A percentile compares a stretch with the other conserved stretches of the same genome.
These are phyloP conservation scores for Spongilla lacustris DNA, from an alignment of 37 sponge, comb jelly and placozoan genomes.

Conservation along the genomic window DNA sequence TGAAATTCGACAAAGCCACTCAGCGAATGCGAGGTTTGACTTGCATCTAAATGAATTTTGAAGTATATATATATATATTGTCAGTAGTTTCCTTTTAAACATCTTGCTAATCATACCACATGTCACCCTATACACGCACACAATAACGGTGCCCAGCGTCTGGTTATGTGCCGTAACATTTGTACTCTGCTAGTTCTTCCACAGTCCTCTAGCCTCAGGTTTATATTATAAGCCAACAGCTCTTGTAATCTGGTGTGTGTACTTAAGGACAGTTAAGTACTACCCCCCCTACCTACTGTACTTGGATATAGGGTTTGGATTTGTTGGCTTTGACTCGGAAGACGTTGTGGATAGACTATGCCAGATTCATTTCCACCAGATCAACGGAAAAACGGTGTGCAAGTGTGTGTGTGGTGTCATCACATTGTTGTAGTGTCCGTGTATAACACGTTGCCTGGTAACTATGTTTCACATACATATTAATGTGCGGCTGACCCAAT, in stretches of 20 bases:
- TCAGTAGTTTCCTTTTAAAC: too few relatives aligned
- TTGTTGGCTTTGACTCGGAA: conserved; percentile 56
- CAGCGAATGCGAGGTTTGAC: conserved; percentile 57
- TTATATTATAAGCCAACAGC: not conserved
- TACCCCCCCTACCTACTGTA: not conserved
- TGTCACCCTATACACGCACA: too few relatives aligned
- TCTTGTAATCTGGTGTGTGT: not conserved
- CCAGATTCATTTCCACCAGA: conserved; percentile 35
- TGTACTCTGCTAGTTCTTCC: not conserved
- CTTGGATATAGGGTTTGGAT: conserved; percentile 64
- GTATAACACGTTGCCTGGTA: too few relatives aligned
- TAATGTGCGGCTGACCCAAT: too few relatives aligned
- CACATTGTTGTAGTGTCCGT: conserved; percentile 1
- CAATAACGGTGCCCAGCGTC: too few relatives aligned
- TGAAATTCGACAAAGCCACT: conserved; percentile 51
- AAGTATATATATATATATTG: not conserved
- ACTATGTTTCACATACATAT: too few relatives aligned
- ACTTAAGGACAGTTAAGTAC: conserved; percentile 1
- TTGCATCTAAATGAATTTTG: not conserved
- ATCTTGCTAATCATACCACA: too few relatives aligned
- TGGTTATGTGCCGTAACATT: too few relatives aligned
- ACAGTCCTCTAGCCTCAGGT: not conserved
- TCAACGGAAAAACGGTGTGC: conserved; percentile 57
- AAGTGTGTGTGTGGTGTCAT: not conserved
- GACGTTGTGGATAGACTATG: conserved; percentile 26